Evolutionary conservation across 30 jellyfish, hydroid and myxozoan species (phyloP), one percentile per base, ranked within the genome.

Genomic region (Pseudorhiza aurosa): DNA sequence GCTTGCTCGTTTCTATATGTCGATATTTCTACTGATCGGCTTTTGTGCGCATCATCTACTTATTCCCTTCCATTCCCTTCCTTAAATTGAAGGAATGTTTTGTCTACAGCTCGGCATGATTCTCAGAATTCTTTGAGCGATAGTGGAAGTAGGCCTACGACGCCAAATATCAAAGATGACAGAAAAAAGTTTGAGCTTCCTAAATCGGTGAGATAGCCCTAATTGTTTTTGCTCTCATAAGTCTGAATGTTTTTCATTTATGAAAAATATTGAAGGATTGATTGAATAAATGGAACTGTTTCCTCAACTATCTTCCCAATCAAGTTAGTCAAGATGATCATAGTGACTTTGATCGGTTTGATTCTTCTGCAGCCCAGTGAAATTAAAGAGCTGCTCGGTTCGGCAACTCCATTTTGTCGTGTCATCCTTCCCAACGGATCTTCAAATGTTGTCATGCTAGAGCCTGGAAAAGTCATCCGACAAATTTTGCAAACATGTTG

Each of bases 351-450:
- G n/a, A n/a, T n/a, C n/a, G 8, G 53, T 42, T 19, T n/a, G 17
- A 33, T 39, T 45, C 36, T 40, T 58, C 28, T 59, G 11, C 50
- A 80, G 91, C 91, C 91, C 27, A 65, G 80, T 27, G 91, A 80
- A 51, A 80, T 80, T 27, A 80, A 80, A 24, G 84, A 80, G 21
- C 73, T 80, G 10, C 77, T 80, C 19, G 91, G 95, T 0, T 84
- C 77, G 14, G 76, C 35, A 21, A 44, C 64, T 49, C 83, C 81
- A 45, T 87, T 86, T 44, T 70, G 96, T 33, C 97, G 97, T 18
- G 95, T 93, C 29, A 59, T 87, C 39, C 74, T 93, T 0, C 99
- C 99, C 30, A 88, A 87, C 60, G 99, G 99, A 22, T 64, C 97
- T 31, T 93, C 97, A 11, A 85, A 95, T 35, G 88, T 93, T 28